Conservation (phyloP, 2,888 invertebrate genomes). For the Salticus scenicus region DNA sequence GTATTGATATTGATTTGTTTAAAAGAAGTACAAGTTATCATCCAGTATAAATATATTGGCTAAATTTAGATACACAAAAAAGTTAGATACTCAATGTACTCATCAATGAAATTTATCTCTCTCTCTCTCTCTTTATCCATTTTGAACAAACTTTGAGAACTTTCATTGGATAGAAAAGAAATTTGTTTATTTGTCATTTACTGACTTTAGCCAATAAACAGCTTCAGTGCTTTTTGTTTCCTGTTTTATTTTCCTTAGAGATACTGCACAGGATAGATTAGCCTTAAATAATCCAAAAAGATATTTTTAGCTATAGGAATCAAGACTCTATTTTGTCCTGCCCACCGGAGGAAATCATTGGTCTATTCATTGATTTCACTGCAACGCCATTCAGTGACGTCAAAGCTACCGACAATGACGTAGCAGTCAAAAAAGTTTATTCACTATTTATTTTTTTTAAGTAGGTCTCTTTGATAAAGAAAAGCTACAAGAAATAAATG, state of each 20-base stretch:
- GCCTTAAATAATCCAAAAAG: neutral
- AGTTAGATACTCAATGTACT: too few species aligned
- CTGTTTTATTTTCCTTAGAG: neutral
- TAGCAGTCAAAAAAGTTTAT: constrained; percentile 25
- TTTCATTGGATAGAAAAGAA: too few species aligned
- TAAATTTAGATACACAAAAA: too few species aligned
- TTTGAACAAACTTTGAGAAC: too few species aligned
- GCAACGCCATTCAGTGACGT: constrained; percentile 39
- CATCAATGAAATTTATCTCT: too few species aligned
- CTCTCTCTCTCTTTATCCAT: too few species aligned
- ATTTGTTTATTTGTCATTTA: neutral
- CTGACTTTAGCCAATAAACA: neutral
- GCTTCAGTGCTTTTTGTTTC: neutral
- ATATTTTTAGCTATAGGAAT: neutral
- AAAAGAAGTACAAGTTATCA: too few species aligned
- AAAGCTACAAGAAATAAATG: too few species aligned
- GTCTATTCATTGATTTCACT: constrained; percentile 54
- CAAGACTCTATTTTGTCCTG: neutral
- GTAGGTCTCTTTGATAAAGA: too few species aligned
- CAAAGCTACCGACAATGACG: constrained; percentile 37
- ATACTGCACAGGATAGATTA: neutral
- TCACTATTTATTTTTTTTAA: neutral
- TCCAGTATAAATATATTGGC: too few species aligned
- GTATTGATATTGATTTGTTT: too few species aligned
- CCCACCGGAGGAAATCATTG: constrained; percentile 43